A percentile compares a stretch with the other conserved stretches of the same genome.
These are phyloP conservation scores for Ladona fulva DNA, from an alignment of 1,140 invertebrate species.

Conservation along the genomic window DNA sequence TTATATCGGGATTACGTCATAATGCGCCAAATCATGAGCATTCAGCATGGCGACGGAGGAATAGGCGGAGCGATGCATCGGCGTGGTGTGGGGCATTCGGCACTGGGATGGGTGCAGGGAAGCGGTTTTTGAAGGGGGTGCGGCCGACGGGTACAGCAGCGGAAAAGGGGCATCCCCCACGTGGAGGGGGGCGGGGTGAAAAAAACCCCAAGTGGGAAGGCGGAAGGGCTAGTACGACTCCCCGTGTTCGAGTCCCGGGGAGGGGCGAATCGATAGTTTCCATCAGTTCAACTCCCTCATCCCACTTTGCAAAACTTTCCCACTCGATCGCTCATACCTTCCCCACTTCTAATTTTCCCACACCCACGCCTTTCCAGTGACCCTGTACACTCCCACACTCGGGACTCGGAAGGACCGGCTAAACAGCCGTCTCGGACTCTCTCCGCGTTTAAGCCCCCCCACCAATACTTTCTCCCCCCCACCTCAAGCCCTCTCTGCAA, in stretches of 20 bases:
- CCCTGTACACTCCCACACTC: neutral
- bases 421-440: too few species aligned
- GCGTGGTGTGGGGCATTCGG: neutral
- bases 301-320: neutral
- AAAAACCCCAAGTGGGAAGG: neutral
- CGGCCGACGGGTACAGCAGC: neutral
- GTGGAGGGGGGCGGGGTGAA: neutral
- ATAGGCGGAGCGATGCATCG: neutral
- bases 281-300: neutral
- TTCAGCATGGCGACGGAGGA: neutral
- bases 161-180: neutral
- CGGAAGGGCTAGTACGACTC: neutral
- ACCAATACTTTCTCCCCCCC: too few species aligned
- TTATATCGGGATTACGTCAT: conserved; percentile 5
- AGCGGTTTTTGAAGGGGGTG: too few species aligned
- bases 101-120: too few species aligned
- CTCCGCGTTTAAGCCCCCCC: too few species aligned
- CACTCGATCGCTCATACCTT: neutral
- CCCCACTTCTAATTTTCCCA: neutral
- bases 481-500: neutral
- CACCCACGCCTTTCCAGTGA: neutral
- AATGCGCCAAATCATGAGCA: conserved; percentile 4
- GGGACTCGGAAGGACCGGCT: too few species aligned
- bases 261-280: neutral
- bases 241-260: neutral